Base-by-base conservation (phyloP, 2,113 vertebrate species). In the Sceloporus tristichus region DNA sequence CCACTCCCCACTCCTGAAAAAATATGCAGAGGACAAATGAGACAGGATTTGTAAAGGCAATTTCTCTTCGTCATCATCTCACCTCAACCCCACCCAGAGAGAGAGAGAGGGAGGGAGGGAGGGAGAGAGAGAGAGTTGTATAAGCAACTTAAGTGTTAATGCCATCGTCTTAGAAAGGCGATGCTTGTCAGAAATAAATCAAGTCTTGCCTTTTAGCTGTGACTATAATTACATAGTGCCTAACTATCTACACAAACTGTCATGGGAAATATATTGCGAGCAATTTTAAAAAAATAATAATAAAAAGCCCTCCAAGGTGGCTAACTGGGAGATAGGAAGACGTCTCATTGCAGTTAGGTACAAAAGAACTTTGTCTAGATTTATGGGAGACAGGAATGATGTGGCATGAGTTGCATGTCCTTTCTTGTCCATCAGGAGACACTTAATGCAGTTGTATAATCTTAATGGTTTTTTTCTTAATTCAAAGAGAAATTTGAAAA, bases 211-310 rank as follows among this genome's bases (percentile, higher is more conserved):
- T 97, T 96, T 96, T 96, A 96, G 95, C 96, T 94, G 94, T 78
- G 95, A 80, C 85, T 93, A 94, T 97, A 97, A 97, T 97, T 97
- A 97, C 96, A 96, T 84, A 91, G 96, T 96, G 95, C 95, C 94
- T 96, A 96, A 96, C 95, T 96, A 96, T 96, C 95, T 96, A 92
- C 95, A 91, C 95, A 93, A 96, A 96, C 95, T 96, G 96, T 97
- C 96, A 97, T 93, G 94, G 94, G 96, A 96, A 96, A 97, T 97
- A 97, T 95, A 97, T 96, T 95, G 96, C 94, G 92, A 92, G 95
- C 89, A 94, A 94, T 34, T 34, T 34, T 34, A 94, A 91, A 91
- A 18, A 18, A 18, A 79, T 34, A 79, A 78, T 42, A 68, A 78
- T 53, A 68, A 42, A n/a, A 62, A 53, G 9, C 66, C n/a, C 87